Conservation (phyloP, 2,888 invertebrate genomes). For the Erpobdella octoculata region DNA sequence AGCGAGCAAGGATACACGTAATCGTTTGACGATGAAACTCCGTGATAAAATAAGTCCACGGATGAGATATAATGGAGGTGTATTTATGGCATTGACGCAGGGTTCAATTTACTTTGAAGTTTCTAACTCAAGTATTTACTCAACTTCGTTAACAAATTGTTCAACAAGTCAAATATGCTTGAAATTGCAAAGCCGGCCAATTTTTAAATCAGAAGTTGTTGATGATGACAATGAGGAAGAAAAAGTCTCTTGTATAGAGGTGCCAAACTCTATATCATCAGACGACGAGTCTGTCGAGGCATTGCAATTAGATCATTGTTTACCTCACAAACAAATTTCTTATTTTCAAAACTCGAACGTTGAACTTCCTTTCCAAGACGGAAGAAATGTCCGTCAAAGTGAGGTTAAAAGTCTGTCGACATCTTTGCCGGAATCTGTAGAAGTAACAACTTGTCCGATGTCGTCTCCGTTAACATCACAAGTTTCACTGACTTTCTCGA, state of each 20-base stretch:
- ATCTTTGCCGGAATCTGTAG: not conserved
- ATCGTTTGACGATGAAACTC: conserved; percentile 24
- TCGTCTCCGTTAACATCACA: too few species aligned
- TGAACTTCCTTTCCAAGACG: not conserved
- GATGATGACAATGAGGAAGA: not conserved
- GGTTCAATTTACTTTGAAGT: conserved; percentile 24
- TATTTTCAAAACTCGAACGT: too few species aligned
- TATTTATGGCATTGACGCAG: conserved; percentile 15
- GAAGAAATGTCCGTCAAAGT: not conserved
- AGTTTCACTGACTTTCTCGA: too few species aligned
- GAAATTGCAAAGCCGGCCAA: not conserved
- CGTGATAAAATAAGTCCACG: conserved; percentile 11
- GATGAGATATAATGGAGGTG: not conserved
- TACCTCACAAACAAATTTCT: too few species aligned
- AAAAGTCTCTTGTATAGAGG: too few species aligned
- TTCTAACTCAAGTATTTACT: not conserved
- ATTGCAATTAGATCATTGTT: too few species aligned
- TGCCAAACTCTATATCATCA: too few species aligned
- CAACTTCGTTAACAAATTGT: conserved; percentile 17
- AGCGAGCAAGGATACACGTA: not conserved
- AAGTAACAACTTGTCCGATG: too few species aligned
- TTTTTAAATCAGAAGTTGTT: not conserved
- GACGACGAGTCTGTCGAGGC: not conserved
- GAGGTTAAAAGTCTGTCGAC: not conserved
- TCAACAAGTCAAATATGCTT: conserved; percentile 22